Conservation (phyloP, 1,140 invertebrate species). For the Aricia agestis region DNA sequence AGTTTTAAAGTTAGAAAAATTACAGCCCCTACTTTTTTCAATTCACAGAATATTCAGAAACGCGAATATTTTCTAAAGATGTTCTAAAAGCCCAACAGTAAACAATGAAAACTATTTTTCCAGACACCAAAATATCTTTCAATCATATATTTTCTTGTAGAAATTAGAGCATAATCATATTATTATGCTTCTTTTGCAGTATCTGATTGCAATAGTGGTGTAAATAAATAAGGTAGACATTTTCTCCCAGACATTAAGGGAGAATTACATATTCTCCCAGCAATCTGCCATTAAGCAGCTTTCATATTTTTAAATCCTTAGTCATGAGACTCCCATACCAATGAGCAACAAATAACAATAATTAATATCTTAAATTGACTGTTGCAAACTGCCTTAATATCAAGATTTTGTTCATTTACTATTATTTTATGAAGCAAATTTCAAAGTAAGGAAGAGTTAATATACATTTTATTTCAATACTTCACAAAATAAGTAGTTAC, state of each 20-base stretch:
- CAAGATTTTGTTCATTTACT: too few species aligned
- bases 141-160: constrained; percentile 24
- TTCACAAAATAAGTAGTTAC: constrained; percentile 18
- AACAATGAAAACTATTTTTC: constrained; percentile 26
- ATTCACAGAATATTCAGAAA: too few species aligned
- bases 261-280: constrained; percentile 29
- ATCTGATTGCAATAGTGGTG: constrained; percentile 21
- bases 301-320: constrained; percentile 27
- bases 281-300: constrained; percentile 21
- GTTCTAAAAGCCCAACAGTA: constrained; percentile 18
- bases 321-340: constrained; percentile 28
- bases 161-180: constrained; percentile 28
- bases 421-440: too few species aligned
- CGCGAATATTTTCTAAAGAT: neutral
- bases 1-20: too few species aligned
- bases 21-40: too few species aligned
- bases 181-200: constrained; percentile 19
- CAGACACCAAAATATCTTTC: constrained; percentile 29
- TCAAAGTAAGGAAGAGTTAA: too few species aligned
- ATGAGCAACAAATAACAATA: constrained; percentile 25
- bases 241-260: constrained; percentile 22
- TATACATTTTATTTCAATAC: too few species aligned
- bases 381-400: constrained; percentile 20
- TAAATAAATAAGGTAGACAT: constrained; percentile 25
- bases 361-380: constrained; percentile 22